These are phyloP conservation scores for Limonius californicus DNA, from an alignment of 1,140 invertebrate genomes.

Conservation along the genomic window DNA sequence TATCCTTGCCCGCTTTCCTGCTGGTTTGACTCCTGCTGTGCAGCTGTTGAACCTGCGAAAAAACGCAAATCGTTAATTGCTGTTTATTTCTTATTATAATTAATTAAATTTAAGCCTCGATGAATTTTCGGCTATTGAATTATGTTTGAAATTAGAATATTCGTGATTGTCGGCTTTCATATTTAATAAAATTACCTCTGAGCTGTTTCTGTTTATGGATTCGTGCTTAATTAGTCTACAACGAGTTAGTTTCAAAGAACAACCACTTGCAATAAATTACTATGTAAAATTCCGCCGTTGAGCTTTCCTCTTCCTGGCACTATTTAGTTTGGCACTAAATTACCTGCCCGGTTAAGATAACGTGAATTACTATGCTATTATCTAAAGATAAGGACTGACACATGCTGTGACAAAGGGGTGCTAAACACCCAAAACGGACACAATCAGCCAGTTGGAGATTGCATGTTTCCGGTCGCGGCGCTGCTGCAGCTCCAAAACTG, in stretches of 20 bases:
- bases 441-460: slow-evolving; percentile 10
- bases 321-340: slow-evolving; percentile 18
- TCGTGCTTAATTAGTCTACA: too few species aligned
- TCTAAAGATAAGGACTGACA: slow-evolving; percentile 20
- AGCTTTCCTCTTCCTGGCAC: neutral
- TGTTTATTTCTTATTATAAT: too few species aligned
- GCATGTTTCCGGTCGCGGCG: neutral
- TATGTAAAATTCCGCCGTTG: neutral
- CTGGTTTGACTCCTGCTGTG: slow-evolving; percentile 31
- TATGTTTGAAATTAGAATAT: neutral
- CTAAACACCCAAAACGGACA: slow-evolving; percentile 21
- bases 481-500: neutral
- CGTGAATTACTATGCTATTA: slow-evolving; percentile 4
- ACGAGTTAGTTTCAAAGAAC: too few species aligned
- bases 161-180: too few species aligned
- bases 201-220: too few species aligned
- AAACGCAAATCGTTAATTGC: neutral
- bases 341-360: slow-evolving; percentile 1
- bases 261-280: too few species aligned
- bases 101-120: too few species aligned
- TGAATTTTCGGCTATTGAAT: neutral
- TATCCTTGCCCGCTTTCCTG: slow-evolving; percentile 41
- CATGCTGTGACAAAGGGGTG: slow-evolving; percentile 25
- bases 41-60: slow-evolving; percentile 45
- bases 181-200: too few species aligned